Evolutionary conservation across 1,140 invertebrate genomes (phyloP).

Genomic region (Nylanderia fulva): DNA sequence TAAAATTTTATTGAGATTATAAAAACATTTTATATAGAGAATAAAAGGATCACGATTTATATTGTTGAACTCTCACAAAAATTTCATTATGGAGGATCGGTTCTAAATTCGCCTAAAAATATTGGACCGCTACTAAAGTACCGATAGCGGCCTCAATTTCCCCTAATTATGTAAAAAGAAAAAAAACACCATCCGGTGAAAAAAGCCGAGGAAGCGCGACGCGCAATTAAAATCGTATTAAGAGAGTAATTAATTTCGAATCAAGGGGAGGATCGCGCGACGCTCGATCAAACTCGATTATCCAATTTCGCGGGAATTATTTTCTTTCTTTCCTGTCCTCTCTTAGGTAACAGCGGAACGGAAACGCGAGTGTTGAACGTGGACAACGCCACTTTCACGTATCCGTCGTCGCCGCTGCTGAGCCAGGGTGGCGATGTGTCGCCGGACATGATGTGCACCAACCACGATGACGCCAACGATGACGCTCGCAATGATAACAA

Average conservation of each 20-base stretch:
- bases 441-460: slow-evolving; percentile 85
- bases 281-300: not conserved
- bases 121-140: not conserved
- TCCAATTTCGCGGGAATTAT: not conserved
- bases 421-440: slow-evolving; percentile 88
- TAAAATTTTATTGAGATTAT: no score
- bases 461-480: slow-evolving; percentile 33
- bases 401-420: slow-evolving; percentile 89
- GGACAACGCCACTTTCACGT: slow-evolving; percentile 90
- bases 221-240: slow-evolving; percentile 4
- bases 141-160: not conserved
- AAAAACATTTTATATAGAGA: not conserved
- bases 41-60: not conserved
- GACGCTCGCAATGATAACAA: slow-evolving; percentile 53
- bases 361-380: slow-evolving; percentile 84
- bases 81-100: not conserved
- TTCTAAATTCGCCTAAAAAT: not conserved
- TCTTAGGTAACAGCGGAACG: slow-evolving; percentile 75
- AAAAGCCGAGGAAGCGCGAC: not conserved
- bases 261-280: no score
- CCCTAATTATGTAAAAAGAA: not conserved
- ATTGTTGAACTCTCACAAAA: not conserved
- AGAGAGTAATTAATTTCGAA: not conserved
- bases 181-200: not conserved
- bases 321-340: slow-evolving; percentile 33